Evolutionary conservation across 1,140 invertebrate species (phyloP).

Genomic region (Papilio aristodemus): DNA sequence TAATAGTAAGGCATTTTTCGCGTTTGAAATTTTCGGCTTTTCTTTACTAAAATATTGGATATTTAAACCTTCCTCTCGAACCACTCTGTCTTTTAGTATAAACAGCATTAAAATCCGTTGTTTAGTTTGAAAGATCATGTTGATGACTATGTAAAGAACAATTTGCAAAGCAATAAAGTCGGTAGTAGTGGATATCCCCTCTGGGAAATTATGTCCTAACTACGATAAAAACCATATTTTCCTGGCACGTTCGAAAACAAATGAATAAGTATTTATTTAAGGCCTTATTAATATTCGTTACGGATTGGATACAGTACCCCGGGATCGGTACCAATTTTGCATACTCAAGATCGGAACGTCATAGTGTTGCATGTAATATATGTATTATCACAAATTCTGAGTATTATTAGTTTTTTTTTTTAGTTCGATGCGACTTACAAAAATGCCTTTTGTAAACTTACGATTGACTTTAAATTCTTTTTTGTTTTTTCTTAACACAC

Average conservation of each 20-base stretch:
- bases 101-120: too few relatives aligned
- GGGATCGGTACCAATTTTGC: constrained; percentile 54
- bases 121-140: too few relatives aligned
- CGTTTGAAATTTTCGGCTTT: too few relatives aligned
- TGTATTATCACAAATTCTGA: background rate
- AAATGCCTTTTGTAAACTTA: too few relatives aligned
- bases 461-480: too few relatives aligned
- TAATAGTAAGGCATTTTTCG: too few relatives aligned
- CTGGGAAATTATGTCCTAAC: constrained; percentile 7
- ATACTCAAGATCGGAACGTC: constrained; percentile 56
- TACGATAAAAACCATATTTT: background rate
- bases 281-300: constrained; percentile 43
- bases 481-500: too few relatives aligned
- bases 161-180: background rate
- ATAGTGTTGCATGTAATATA: constrained; percentile 45
- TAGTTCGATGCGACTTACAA: too few relatives aligned
- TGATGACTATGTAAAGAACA: too few relatives aligned
- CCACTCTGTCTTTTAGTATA: too few relatives aligned
- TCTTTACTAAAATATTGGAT: too few relatives aligned
- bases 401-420: background rate
- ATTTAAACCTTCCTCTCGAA: too few relatives aligned
- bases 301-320: constrained; percentile 46
- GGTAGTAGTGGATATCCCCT: background rate
- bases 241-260: background rate
- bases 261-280: constrained; percentile 28